Conservation (phyloP, 1,140 invertebrate species). For the Pseudomyrmex concolor region DNA sequence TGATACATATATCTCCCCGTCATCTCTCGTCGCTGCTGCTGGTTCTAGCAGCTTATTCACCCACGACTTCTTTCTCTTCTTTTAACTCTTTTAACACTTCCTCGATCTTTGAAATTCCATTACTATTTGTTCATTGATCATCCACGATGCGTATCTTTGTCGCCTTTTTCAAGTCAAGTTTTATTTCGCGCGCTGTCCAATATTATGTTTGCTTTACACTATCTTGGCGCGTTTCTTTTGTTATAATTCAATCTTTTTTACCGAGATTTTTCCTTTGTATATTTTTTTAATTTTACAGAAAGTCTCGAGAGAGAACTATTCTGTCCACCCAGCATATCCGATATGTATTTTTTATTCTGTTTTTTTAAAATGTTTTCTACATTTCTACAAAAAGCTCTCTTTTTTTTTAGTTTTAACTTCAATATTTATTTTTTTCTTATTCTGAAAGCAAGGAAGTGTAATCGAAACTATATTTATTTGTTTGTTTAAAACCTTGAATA, state of each 20-base stretch:
- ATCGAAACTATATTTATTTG: not conserved
- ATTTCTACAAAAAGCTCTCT: too few relatives aligned
- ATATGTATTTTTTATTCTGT: too few relatives aligned
- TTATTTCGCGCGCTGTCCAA: too few relatives aligned
- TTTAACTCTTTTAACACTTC: not conserved
- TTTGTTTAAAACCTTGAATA: not conserved
- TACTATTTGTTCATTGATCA: conserved; percentile 32
- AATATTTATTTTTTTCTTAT: not conserved
- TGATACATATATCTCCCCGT: conserved; percentile 55
- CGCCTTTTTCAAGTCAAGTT: conserved; percentile 24
- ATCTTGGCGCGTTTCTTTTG: not conserved
- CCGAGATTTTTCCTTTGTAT: not conserved
- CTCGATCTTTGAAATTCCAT: not conserved
- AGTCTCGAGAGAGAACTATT: too few relatives aligned
- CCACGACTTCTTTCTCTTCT: conserved; percentile 24
- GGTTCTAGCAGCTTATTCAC: conserved; percentile 38
- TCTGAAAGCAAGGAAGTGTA: not conserved
- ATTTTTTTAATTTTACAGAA: not conserved
- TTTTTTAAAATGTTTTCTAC: too few relatives aligned
- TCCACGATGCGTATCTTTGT: conserved; percentile 14
- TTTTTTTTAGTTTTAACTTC: conserved; percentile 1
- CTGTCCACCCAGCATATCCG: too few relatives aligned
- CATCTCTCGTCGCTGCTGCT: not conserved
- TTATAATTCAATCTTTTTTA: not conserved
- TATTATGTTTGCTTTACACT: not conserved